phyloP scores from a whole-genome alignment of 2,888 invertebrate genomes.

The Pilophorus perplexus region DNA sequence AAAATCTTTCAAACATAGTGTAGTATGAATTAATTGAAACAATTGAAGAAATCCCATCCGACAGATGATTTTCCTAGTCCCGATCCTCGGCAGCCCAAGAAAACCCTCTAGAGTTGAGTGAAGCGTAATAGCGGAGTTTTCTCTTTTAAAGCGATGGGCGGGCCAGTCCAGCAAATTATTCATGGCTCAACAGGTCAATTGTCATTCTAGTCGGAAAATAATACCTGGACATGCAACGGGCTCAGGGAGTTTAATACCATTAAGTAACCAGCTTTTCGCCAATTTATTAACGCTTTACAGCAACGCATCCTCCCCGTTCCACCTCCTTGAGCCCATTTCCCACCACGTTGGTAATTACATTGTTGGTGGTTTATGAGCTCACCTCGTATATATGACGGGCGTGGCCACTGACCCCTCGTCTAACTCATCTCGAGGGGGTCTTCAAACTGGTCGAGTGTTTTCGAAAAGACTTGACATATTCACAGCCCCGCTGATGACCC shows the following conservation, averaged over 20 bases:
- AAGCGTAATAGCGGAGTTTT: too few relatives aligned
- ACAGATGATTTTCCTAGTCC: too few relatives aligned
- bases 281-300: slow-evolving; percentile 34
- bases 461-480: too few relatives aligned
- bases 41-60: too few relatives aligned
- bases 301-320: slow-evolving; percentile 13
- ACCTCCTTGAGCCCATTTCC: neutral
- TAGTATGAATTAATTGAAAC: too few relatives aligned
- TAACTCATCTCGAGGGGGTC: too few relatives aligned
- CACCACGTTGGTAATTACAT: slow-evolving; percentile 9
- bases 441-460: too few relatives aligned
- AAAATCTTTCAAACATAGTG: too few relatives aligned
- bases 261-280: slow-evolving; percentile 36
- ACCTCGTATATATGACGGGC: neutral
- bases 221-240: slow-evolving; percentile 23
- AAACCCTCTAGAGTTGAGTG: too few relatives aligned
- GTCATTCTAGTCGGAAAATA: slow-evolving; percentile 27
- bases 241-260: slow-evolving; percentile 28
- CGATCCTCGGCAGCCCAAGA: too few relatives aligned
- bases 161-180: slow-evolving; percentile 17
- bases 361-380: slow-evolving; percentile 23
- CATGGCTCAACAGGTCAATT: slow-evolving; percentile 35
- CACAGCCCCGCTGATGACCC: too few relatives aligned
- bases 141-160: slow-evolving; percentile 20
- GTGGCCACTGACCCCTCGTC: too few relatives aligned